Percentiles rank a stretch among this genome's conserved stretches.
These are phyloP conservation scores for Euclidia mi DNA, from an alignment of 2,888 invertebrate genomes.

Conservation along the genomic window DNA sequence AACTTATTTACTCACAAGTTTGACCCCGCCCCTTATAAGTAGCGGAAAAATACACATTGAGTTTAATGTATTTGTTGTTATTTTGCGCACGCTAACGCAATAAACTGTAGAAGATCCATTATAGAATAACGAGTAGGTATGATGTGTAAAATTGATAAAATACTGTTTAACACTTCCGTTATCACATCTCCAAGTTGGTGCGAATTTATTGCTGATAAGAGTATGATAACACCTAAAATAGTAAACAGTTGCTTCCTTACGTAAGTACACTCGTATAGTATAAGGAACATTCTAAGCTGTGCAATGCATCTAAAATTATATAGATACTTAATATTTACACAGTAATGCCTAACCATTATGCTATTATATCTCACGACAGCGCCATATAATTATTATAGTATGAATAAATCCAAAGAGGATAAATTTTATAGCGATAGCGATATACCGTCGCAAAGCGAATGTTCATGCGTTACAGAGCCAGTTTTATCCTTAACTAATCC, in stretches of 20 bases:
- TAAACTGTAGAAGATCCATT: constrained; percentile 22
- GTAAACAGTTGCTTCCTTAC: constrained; percentile 9
- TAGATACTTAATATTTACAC: too few relatives aligned
- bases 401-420: too few relatives aligned
- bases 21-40: neutral
- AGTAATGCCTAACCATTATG: too few relatives aligned
- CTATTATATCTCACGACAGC: too few relatives aligned
- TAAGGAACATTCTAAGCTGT: neutral
- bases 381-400: too few relatives aligned
- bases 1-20: too few relatives aligned
- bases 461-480: too few relatives aligned
- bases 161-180: constrained; percentile 14
- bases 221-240: constrained; percentile 4
- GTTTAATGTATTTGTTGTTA: constrained; percentile 19
- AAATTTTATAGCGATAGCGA: too few relatives aligned
- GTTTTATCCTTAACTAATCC: too few relatives aligned
- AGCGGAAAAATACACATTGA: constrained; percentile 24
- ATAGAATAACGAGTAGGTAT: constrained; percentile 25
- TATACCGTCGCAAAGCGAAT: too few relatives aligned
- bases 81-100: constrained; percentile 11
- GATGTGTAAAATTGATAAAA: constrained; percentile 4
- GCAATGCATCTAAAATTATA: neutral
- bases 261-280: neutral
- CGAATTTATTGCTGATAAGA: constrained; percentile 20
- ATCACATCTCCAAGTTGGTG: constrained; percentile 13